Evolutionary conservation across 2,888 invertebrate genomes (phyloP).

Genomic region (Ctenicera cuprea): DNA sequence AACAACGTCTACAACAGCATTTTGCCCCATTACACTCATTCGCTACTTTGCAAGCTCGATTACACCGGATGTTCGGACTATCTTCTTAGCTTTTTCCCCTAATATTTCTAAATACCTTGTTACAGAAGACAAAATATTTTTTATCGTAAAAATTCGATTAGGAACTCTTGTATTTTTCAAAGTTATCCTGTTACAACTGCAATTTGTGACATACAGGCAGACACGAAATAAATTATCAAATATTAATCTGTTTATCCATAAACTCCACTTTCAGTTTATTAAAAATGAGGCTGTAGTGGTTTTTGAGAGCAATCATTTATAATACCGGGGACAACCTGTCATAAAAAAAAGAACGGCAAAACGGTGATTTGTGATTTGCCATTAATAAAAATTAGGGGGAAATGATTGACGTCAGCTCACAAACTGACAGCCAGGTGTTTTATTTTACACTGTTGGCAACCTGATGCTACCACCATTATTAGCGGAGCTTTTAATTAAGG

Average conservation of each 20-base stretch:
- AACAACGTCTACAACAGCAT: conserved; percentile 48
- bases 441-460: conserved; percentile 35
- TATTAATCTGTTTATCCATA: conserved; percentile 23
- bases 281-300: conserved; percentile 24
- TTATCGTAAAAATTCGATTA: neutral
- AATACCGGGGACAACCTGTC: conserved; percentile 24
- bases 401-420: conserved; percentile 33
- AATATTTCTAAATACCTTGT: neutral
- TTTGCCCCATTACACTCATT: conserved; percentile 49
- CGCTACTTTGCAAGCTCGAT: conserved; percentile 46
- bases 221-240: conserved; percentile 18
- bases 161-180: neutral
- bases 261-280: conserved; percentile 25
- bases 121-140: neutral
- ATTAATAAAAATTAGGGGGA: conserved; percentile 40
- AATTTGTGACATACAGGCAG: conserved; percentile 8
- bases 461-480: conserved; percentile 30
- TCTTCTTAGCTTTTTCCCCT: neutral
- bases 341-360: conserved; percentile 25
- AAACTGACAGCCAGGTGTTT: conserved; percentile 31
- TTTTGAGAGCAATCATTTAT: conserved; percentile 35
- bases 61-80: conserved; percentile 23
- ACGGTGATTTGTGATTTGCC: conserved; percentile 35
- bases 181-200: conserved; percentile 6
- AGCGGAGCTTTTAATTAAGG: conserved; percentile 16